Percentiles rank a stretch among this genome's conserved stretches.
Evolutionary conservation across 35 echinoderm and acorn worm genomes (phyloP).

Genomic region (Ptychodera flava): DNA sequence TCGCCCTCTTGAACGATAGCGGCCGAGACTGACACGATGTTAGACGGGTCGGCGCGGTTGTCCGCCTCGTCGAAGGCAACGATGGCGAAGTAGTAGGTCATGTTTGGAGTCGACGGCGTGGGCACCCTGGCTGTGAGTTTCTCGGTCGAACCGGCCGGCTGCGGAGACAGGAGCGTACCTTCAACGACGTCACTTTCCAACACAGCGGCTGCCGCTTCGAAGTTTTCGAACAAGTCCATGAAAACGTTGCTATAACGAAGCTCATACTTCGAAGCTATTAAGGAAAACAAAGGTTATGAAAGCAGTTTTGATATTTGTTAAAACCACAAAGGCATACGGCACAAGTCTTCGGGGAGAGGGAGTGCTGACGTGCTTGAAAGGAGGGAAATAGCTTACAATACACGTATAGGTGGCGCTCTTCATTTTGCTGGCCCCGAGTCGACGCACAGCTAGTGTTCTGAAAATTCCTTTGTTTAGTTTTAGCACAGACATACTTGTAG

Average conservation of each 20-base stretch:
- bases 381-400: no score
- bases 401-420: no score
- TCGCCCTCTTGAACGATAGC: neutral
- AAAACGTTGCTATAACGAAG: conserved; percentile 7
- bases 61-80: conserved; percentile 20
- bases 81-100: conserved; percentile 34
- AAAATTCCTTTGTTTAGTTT: no score
- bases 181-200: conserved; percentile 6
- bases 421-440: no score
- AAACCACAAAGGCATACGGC: no score
- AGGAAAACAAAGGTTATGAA: neutral
- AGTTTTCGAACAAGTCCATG: conserved; percentile 11
- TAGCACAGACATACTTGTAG: no score
- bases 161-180: conserved; percentile 2
- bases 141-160: neutral
- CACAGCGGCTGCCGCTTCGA: neutral
- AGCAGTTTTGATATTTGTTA: no score
- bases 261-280: conserved; percentile 32
- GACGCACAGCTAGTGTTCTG: no score
- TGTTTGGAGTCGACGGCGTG: neutral
- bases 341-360: no score
- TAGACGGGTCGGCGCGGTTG: conserved; percentile 22
- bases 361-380: no score
- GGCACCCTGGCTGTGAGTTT: conserved; percentile 7
- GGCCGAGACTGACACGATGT: conserved; percentile 9